Percentiles rank a stretch among this genome's conserved stretches.
Evolutionary conservation across 2,113 vertebrate species (phyloP).

Genomic region (mouse (Mus musculus)): DNA sequence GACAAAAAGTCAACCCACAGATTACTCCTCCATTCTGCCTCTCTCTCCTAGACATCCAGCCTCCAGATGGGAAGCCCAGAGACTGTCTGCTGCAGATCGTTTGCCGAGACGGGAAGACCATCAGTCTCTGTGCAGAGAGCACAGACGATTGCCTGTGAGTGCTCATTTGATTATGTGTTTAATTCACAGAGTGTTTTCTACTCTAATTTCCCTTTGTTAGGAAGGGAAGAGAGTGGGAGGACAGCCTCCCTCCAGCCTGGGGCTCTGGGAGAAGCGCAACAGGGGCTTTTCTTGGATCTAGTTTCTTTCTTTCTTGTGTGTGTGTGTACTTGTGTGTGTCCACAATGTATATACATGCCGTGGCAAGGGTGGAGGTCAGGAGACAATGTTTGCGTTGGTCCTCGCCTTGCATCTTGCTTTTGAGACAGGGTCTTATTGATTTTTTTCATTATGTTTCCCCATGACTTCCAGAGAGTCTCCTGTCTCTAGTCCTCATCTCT

Average conservation of each 20-base stretch:
- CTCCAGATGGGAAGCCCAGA: constrained; percentile 93
- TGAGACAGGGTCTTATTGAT: neutral
- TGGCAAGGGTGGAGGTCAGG: neutral
- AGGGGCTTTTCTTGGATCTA: neutral
- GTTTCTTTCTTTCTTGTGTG: neutral
- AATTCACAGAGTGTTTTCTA: constrained; percentile 12
- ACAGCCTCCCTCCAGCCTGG: neutral
- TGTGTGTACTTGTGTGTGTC: neutral
- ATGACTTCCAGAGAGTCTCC: neutral
- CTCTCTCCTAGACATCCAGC: constrained; percentile 90
- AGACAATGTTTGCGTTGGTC: no score
- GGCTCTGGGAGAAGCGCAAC: neutral
- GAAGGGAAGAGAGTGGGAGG: neutral
- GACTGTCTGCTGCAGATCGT: constrained; percentile 95
- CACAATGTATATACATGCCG: neutral
- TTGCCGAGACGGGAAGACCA: constrained; percentile 94
- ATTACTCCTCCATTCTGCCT: constrained; percentile 26
- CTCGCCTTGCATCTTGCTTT: neutral
- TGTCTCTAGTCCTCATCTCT: no score
- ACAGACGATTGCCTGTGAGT: constrained; percentile 96
- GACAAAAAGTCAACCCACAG: neutral
- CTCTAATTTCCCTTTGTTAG: neutral
- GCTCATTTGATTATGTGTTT: neutral
- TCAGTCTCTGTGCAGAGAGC: constrained; percentile 96
- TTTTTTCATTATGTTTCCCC: neutral